Conservation (phyloP, 1,140 invertebrate genomes). For the Zaprionus davidi region DNA sequence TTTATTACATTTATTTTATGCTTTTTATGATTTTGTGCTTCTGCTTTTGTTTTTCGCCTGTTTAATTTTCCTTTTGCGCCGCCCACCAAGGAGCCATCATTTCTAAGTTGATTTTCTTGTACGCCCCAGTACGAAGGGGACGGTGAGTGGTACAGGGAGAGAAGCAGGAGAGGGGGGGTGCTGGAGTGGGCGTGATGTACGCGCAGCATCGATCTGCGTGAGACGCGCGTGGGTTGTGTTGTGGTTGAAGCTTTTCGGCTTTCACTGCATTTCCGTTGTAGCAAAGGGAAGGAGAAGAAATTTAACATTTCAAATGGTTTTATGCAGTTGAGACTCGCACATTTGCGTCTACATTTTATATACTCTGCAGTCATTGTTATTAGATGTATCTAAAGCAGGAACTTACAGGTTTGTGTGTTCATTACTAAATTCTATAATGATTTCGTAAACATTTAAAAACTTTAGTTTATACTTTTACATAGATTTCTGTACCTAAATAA, state of each 20-base stretch:
- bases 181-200: not conserved
- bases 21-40: constrained; percentile 78
- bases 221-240: not conserved
- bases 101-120: constrained; percentile 83
- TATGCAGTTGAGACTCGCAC: constrained; percentile 21
- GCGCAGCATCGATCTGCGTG: not conserved
- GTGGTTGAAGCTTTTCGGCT: constrained; percentile 5
- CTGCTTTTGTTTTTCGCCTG: constrained; percentile 52
- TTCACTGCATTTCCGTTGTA: not conserved
- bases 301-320: constrained; percentile 44
- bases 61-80: constrained; percentile 69
- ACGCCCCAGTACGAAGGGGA: not conserved
- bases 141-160: not conserved
- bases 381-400: not conserved
- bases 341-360: constrained; percentile 20
- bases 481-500: too few species aligned
- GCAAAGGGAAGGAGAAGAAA: not conserved
- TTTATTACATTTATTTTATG: constrained; percentile 82
- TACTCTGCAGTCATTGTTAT: not conserved
- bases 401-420: too few species aligned
- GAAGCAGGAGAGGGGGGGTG: not conserved
- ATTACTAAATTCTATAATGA: too few species aligned
- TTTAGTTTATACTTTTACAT: too few species aligned
- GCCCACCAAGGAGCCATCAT: constrained; percentile 73
- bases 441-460: too few species aligned